Conservation (phyloP, 1,140 invertebrate species). For the Cydia fagiglandana region DNA sequence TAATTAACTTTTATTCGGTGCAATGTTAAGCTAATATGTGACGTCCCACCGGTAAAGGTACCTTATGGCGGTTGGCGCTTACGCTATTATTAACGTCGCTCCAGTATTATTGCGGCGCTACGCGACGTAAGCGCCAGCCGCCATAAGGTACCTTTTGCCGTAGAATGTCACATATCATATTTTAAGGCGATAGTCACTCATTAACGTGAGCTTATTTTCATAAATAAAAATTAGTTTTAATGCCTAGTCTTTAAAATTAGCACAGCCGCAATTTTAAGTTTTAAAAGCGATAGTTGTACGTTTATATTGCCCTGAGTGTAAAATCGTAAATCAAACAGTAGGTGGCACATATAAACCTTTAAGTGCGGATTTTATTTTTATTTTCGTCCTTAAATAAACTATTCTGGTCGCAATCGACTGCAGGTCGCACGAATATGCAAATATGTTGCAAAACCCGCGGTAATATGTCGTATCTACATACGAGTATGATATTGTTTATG, state of each 20-base stretch:
- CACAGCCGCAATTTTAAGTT: neutral
- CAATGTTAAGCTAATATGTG: no score
- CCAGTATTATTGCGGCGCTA: no score
- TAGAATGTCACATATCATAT: no score
- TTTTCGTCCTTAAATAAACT: neutral
- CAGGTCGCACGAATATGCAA: conserved; percentile 25
- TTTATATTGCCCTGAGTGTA: neutral
- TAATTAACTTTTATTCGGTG: no score
- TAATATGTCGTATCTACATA: neutral
- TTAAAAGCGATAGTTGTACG: neutral
- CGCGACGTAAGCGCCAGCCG: no score
- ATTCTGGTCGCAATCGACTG: conserved; percentile 7
- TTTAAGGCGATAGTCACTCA: no score
- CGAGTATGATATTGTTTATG: conserved; percentile 27
- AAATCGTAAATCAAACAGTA: conserved; percentile 5
- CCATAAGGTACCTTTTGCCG: no score
- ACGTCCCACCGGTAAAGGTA: no score
- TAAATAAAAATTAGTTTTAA: no score
- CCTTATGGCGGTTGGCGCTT: no score
- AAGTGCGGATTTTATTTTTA: conserved; percentile 21
- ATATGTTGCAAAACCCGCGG: conserved; percentile 8
- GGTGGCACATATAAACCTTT: conserved; percentile 3
- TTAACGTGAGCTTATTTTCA: no score
- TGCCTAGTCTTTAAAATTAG: neutral
- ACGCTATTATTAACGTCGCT: no score